Conservation (phyloP, 2,797 vertebrate genomes). For the Pterois miles region DNA sequence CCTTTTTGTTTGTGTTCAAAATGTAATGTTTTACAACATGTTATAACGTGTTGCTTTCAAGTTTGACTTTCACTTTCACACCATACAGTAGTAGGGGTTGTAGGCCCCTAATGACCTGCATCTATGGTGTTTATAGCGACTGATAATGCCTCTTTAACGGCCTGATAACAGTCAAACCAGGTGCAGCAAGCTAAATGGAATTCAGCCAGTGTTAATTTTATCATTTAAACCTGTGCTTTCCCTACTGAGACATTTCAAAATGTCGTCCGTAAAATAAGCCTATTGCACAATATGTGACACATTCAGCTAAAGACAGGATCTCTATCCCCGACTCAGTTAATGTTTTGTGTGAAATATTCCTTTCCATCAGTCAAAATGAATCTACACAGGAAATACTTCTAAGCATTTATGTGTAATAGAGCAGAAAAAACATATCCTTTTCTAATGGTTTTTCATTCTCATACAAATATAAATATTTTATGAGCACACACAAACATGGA, state of each 20-base stretch:
- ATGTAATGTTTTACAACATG: too few relatives aligned
- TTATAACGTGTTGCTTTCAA: too few relatives aligned
- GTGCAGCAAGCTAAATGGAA: neutral
- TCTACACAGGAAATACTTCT: neutral
- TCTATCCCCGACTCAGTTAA: neutral
- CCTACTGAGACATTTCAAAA: neutral
- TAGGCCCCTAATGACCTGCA: too few relatives aligned
- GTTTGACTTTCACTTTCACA: too few relatives aligned
- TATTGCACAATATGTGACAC: neutral
- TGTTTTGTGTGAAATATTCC: neutral
- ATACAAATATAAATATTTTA: constrained; percentile 31
- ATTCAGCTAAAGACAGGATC: neutral
- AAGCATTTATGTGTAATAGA: constrained; percentile 17
- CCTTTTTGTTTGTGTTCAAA: too few relatives aligned
- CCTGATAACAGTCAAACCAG: too few relatives aligned
- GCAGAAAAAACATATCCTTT: constrained; percentile 23
- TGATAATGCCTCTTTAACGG: too few relatives aligned
- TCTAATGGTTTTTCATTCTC: constrained; percentile 13
- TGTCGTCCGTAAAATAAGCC: neutral
- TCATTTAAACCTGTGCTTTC: neutral
- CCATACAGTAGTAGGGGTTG: too few relatives aligned
- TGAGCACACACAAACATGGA: constrained; percentile 2
- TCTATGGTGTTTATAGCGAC: too few relatives aligned
- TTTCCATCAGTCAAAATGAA: neutral
- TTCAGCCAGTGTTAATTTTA: neutral